Evolutionary conservation across 2,888 invertebrate genomes (phyloP).

Genomic region (Willowsia nigromaculata): DNA sequence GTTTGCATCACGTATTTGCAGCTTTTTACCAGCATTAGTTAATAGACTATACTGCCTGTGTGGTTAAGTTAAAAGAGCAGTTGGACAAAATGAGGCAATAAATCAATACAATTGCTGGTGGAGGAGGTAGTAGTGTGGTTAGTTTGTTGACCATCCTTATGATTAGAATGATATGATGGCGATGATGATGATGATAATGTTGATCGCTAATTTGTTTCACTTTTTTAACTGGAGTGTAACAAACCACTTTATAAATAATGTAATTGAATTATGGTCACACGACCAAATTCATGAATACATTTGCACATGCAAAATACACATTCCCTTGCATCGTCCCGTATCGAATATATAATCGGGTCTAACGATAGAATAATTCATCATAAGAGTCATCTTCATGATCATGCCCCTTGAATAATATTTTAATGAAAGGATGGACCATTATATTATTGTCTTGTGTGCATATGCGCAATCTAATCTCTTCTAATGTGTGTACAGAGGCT

Average conservation of each 20-base stretch:
- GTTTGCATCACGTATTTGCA: conserved; percentile 16
- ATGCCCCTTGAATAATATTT: conserved; percentile 19
- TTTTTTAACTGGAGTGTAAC: conserved; percentile 56
- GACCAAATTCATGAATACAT: neutral
- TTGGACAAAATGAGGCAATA: conserved; percentile 51
- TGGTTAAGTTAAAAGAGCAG: conserved; percentile 26
- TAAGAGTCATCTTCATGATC: neutral
- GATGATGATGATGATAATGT: neutral
- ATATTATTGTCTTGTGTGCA: neutral
- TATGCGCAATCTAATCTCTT: conserved; percentile 5
- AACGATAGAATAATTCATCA: conserved; percentile 21
- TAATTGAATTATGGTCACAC: conserved; percentile 62
- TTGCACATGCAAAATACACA: neutral
- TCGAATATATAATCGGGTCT: neutral
- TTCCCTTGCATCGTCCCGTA: neutral
- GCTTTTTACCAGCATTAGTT: neutral
- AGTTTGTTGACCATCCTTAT: conserved; percentile 6
- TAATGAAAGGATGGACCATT: conserved; percentile 48
- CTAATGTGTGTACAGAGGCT: conserved; percentile 8
- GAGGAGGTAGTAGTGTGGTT: neutral
- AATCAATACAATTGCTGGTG: conserved; percentile 49
- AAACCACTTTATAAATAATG: conserved; percentile 46
- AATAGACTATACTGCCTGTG: neutral
- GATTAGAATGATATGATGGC: conserved; percentile 22
- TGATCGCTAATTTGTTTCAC: conserved; percentile 53